Percentiles rank a stretch among this genome's conserved stretches.
Evolutionary conservation across 2,113 vertebrate genomes (phyloP).

Genomic region (Alaudala cheleensis): DNA sequence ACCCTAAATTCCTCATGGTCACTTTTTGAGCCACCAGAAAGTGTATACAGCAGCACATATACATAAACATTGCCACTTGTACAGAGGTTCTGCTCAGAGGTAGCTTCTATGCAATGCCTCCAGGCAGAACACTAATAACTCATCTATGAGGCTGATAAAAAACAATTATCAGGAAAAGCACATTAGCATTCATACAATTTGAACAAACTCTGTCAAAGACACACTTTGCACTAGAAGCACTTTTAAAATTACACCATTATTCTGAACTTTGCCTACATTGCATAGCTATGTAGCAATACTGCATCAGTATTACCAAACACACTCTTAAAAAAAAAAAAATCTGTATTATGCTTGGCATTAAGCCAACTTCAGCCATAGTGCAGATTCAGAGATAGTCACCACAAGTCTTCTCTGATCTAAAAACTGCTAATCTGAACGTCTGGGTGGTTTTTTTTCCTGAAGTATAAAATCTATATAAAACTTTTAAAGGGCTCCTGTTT

Average conservation of each 20-base stretch:
- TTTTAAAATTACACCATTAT: background rate
- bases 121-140: background rate
- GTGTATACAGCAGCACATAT: background rate
- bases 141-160: background rate
- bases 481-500: background rate
- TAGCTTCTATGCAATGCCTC: background rate
- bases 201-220: background rate
- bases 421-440: background rate
- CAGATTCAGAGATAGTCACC: background rate
- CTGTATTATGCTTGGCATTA: background rate
- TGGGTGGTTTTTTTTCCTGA: background rate
- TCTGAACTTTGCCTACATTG: slow-evolving; percentile 15
- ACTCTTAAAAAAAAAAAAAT: background rate
- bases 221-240: background rate
- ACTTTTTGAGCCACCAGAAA: background rate
- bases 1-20: background rate
- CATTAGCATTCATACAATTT: background rate
- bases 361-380: background rate
- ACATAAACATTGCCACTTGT: background rate
- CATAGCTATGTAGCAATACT: background rate
- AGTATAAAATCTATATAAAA: background rate
- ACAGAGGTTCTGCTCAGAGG: background rate
- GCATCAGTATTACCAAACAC: background rate
- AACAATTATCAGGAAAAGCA: background rate
- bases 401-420: background rate